Percentiles rank a stretch among this genome's conserved stretches.
Conservation (phyloP, 2,113 vertebrate genomes). For the Bagarius yarrelli region DNA sequence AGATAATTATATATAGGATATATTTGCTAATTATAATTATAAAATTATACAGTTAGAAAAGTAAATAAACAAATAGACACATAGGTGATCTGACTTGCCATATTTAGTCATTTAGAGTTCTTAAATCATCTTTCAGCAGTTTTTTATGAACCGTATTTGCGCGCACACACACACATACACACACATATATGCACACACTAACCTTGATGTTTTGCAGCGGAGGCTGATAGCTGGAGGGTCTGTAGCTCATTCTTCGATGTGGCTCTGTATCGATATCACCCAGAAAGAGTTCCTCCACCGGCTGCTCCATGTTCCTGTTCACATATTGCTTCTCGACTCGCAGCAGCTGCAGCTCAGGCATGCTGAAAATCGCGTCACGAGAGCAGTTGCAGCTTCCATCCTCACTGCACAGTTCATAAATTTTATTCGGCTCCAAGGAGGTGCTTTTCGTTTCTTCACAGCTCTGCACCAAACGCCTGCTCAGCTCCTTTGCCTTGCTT, state of each 20-base stretch:
- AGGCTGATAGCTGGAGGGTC: conserved; percentile 90
- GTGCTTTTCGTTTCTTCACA: conserved; percentile 70
- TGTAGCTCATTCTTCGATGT: conserved; percentile 86
- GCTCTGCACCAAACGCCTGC: conserved; percentile 75
- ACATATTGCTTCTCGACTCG: conserved; percentile 90
- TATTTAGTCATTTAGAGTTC: neutral
- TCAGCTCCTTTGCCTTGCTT: conserved; percentile 73
- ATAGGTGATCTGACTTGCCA: too few species aligned
- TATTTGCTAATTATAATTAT: too few species aligned
- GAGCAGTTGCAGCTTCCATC: conserved; percentile 82
- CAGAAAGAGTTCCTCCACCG: conserved; percentile 92
- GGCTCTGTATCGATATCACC: conserved; percentile 91
- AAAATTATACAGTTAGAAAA: too few species aligned
- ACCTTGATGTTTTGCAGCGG: conserved; percentile 93
- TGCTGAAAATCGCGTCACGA: conserved; percentile 85
- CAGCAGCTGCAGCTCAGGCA: conserved; percentile 95
- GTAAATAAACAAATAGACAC: too few species aligned
- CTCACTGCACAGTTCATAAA: conserved; percentile 84
- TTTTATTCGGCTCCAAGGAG: conserved; percentile 75
- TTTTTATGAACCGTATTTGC: conserved; percentile 3
- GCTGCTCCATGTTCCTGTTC: conserved; percentile 85
- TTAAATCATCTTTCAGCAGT: neutral
- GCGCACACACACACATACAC: neutral
- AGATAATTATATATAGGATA: too few species aligned
- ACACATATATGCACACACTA: conserved; percentile 36